These are phyloP conservation scores for Danio aesculapii DNA, from an alignment of 2,797 vertebrate genomes.

Conservation along the genomic window DNA sequence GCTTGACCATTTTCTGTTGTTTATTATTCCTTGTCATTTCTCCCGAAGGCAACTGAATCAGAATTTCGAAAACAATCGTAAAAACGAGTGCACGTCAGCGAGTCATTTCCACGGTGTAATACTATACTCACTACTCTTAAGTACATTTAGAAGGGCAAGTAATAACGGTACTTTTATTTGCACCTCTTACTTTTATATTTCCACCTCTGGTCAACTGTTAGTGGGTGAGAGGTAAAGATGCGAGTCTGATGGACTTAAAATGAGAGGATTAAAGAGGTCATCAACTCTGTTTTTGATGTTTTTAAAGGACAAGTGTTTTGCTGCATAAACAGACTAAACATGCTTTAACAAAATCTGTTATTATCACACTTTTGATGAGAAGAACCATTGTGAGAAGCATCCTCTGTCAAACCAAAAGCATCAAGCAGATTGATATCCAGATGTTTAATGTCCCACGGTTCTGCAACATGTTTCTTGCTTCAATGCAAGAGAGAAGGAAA, in stretches of 20 bases:
- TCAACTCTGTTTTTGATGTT: constrained; percentile 24
- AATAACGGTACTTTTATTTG: no score
- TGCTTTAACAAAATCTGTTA: constrained; percentile 31
- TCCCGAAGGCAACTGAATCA: no score
- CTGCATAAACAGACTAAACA: constrained; percentile 38
- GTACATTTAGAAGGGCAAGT: no score
- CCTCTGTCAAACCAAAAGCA: constrained; percentile 44
- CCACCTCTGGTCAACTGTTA: no score
- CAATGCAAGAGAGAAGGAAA: constrained; percentile 31
- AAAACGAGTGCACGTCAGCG: no score
- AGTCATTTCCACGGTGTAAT: no score
- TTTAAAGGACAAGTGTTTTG: constrained; percentile 32
- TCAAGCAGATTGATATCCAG: constrained; percentile 54
- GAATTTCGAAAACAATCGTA: no score
- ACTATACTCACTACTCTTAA: no score
- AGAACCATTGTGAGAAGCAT: constrained; percentile 42
- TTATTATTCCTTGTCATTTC: no score
- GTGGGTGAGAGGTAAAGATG: neutral
- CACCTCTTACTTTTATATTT: no score
- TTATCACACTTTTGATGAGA: constrained; percentile 39
- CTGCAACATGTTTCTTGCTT: constrained; percentile 54
- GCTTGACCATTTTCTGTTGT: no score
- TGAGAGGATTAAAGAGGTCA: constrained; percentile 27
- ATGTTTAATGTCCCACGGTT: constrained; percentile 53
- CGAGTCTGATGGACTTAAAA: constrained; percentile 13